These are phyloP conservation scores for Cebidichthys violaceus DNA, from an alignment of 2,113 vertebrate species.

Conservation along the genomic window DNA sequence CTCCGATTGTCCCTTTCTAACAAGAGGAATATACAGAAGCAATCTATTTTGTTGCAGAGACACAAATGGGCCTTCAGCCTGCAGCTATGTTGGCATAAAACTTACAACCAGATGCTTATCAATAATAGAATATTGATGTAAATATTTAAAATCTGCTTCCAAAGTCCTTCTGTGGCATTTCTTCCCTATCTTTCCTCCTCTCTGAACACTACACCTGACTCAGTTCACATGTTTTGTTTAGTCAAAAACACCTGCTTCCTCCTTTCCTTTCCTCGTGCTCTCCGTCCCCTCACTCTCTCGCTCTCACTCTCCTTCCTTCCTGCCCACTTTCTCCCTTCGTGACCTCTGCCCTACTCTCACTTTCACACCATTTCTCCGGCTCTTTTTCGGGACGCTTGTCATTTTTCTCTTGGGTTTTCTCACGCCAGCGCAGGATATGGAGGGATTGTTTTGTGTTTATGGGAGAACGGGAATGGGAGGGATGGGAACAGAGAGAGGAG, in stretches of 20 bases:
- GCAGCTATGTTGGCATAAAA: slow-evolving; percentile 25
- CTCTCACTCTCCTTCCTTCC: slow-evolving; percentile 64
- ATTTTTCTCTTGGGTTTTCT: slow-evolving; percentile 71
- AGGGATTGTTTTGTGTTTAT: slow-evolving; percentile 69
- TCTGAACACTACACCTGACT: slow-evolving; percentile 56
- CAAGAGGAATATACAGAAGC: background rate
- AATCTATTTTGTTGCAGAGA: background rate
- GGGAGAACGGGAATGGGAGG: slow-evolving; percentile 49
- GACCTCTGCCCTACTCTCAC: slow-evolving; percentile 68
- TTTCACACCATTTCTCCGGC: slow-evolving; percentile 71
- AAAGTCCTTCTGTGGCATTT: slow-evolving; percentile 44
- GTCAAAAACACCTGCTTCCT: slow-evolving; percentile 73
- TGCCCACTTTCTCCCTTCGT: slow-evolving; percentile 64
- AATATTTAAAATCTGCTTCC: slow-evolving; percentile 53
- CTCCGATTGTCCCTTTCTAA: background rate
- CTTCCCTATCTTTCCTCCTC: slow-evolving; percentile 19
- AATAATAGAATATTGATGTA: slow-evolving; percentile 52
- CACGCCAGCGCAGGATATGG: slow-evolving; percentile 71
- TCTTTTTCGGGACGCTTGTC: slow-evolving; percentile 62
- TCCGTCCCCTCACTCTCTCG: slow-evolving; percentile 41
- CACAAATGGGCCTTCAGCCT: background rate
- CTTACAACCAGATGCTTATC: slow-evolving; percentile 31
- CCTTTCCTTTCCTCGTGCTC: slow-evolving; percentile 39
- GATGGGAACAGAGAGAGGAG: slow-evolving; percentile 25
- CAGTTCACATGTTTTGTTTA: slow-evolving; percentile 45